Conservation (phyloP, 2,113 vertebrate species). For the Jaculus jaculus region DNA sequence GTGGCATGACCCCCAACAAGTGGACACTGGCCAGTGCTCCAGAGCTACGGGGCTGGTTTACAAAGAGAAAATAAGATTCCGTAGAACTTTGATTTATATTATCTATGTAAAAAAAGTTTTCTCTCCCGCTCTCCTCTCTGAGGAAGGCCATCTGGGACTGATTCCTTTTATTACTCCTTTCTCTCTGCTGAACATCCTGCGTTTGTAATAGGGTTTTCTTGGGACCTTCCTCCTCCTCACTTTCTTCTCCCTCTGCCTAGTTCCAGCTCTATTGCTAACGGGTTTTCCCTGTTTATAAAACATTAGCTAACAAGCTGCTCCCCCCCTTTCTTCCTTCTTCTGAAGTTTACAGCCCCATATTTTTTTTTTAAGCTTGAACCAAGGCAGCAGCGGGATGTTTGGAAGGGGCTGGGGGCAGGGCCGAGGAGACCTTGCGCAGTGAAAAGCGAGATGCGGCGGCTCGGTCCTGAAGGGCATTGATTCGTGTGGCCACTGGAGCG, state of each 20-base stretch:
- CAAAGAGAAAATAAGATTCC: conserved; percentile 13
- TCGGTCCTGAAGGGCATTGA: conserved; percentile 64
- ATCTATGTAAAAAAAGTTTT: conserved; percentile 78
- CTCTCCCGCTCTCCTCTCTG: conserved; percentile 76
- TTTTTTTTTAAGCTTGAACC: conserved; percentile 78
- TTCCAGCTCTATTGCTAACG: not conserved
- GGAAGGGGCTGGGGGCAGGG: conserved; percentile 8
- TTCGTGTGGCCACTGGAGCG: conserved; percentile 72
- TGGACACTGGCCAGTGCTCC: conserved; percentile 31
- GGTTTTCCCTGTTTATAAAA: conserved; percentile 82
- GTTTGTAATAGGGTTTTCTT: conserved; percentile 75
- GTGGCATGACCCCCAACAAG: not conserved
- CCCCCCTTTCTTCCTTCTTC: conserved; percentile 67
- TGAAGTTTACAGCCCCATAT: conserved; percentile 78
- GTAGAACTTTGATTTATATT: conserved; percentile 76
- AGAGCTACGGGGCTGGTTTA: conserved; percentile 59
- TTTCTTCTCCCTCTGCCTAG: too few species aligned
- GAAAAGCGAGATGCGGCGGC: conserved; percentile 77
- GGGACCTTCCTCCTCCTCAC: not conserved
- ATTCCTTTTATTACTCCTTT: conserved; percentile 82
- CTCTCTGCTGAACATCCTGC: conserved; percentile 52
- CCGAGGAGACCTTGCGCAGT: conserved; percentile 31
- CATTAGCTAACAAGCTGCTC: conserved; percentile 78
- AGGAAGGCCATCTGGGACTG: conserved; percentile 79
- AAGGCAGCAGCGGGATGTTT: not conserved